A percentile compares a stretch with the other conserved stretches of the same genome.
These are phyloP conservation scores for Sylvietta virens DNA, from an alignment of 2,113 vertebrate genomes.

Conservation along the genomic window DNA sequence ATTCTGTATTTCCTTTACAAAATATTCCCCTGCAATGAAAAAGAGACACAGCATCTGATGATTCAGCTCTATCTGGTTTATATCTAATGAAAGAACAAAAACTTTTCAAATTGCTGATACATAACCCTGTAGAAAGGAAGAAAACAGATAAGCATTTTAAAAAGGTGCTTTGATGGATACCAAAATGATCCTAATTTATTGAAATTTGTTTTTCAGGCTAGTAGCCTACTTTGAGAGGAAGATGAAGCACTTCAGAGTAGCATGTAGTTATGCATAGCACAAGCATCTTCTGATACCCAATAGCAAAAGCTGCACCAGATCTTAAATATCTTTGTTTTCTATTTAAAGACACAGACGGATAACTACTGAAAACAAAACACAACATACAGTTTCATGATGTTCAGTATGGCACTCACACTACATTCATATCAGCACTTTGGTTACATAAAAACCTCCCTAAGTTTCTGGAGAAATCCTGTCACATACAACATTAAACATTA, in stretches of 20 bases:
- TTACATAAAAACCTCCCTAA: slow-evolving; percentile 33
- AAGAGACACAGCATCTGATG: not conserved
- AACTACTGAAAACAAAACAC: slow-evolving; percentile 27
- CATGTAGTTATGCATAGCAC: not conserved
- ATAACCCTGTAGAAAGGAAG: not conserved
- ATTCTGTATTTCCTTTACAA: not conserved
- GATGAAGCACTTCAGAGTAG: not conserved
- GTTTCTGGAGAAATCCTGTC: slow-evolving; percentile 60
- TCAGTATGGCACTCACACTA: not conserved
- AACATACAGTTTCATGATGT: not conserved
- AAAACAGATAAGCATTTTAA: not conserved
- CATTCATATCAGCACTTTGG: slow-evolving; percentile 39
- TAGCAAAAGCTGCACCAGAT: not conserved
- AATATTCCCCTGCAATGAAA: not conserved
- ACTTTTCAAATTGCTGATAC: not conserved
- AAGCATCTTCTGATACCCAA: not conserved
- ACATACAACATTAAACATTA: slow-evolving; percentile 71
- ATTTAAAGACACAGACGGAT: not conserved
- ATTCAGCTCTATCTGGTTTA: not conserved
- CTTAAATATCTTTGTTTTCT: slow-evolving; percentile 43
- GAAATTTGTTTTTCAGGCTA: not conserved
- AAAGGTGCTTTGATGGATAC: slow-evolving; percentile 9
- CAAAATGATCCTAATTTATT: not conserved
- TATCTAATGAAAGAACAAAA: not conserved
- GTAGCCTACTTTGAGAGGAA: slow-evolving; percentile 13